Percentiles rank a stretch among this genome's conserved stretches.
Conservation (phyloP, 2,888 invertebrate genomes). For the Brachycybe producta region DNA sequence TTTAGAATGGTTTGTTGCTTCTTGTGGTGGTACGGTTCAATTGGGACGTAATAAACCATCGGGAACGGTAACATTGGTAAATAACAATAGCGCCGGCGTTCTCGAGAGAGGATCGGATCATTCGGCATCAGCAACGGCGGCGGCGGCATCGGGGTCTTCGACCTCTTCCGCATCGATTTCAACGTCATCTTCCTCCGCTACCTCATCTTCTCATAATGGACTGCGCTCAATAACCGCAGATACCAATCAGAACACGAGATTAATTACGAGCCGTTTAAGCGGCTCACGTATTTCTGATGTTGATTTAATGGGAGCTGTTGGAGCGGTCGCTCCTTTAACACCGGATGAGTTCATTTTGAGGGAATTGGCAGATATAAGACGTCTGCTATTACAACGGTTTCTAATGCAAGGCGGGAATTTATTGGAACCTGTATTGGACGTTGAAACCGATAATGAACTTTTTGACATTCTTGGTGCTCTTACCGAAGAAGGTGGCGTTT, state of each 20-base stretch:
- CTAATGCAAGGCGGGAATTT: conserved; percentile 16
- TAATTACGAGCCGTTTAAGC: no score
- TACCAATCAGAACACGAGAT: no score
- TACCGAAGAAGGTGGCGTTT: conserved; percentile 14
- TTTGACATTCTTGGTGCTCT: conserved; percentile 20
- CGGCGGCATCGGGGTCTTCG: conserved; percentile 8
- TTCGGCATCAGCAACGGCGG: conserved; percentile 5
- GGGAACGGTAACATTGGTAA: conserved; percentile 20
- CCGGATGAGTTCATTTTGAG: conserved; percentile 20
- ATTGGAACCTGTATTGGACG: conserved; percentile 6
- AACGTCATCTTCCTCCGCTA: neutral
- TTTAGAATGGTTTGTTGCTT: conserved; percentile 22
- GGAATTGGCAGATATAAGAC: conserved; percentile 22
- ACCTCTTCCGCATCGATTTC: neutral
- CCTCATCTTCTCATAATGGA: neutral
- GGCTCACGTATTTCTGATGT: no score
- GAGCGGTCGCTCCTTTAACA: neutral
- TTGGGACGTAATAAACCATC: conserved; percentile 23
- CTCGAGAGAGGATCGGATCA: no score
- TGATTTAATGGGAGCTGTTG: no score
- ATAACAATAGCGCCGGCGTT: neutral
- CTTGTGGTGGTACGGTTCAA: conserved; percentile 17
- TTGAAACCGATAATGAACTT: conserved; percentile 18
- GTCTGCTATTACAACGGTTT: conserved; percentile 21
- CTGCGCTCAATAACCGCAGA: neutral